A percentile compares a stretch with the other conserved stretches of the same genome.
These are phyloP conservation scores for Pharmacophagus antenor DNA, from an alignment of 2,888 invertebrate species.

Conservation along the genomic window DNA sequence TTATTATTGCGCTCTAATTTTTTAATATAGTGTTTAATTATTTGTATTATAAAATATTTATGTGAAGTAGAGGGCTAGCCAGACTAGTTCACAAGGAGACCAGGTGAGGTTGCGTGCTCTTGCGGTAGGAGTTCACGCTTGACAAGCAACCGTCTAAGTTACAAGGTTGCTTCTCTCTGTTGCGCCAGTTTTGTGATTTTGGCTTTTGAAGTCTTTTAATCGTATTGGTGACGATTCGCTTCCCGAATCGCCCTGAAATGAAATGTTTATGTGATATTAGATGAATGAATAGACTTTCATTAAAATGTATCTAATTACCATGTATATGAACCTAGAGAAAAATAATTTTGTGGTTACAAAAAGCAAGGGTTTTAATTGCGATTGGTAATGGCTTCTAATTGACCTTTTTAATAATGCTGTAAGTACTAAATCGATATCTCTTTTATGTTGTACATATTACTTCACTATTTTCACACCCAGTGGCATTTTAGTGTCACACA, in stretches of 20 bases:
- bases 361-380: too few relatives aligned
- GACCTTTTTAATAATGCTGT: too few relatives aligned
- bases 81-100: conserved; percentile 20
- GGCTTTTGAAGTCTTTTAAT: conserved; percentile 74
- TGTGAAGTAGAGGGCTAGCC: conserved; percentile 19
- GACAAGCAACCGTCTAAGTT: conserved; percentile 46
- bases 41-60: conserved; percentile 25
- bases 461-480: too few relatives aligned
- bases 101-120: conserved; percentile 29
- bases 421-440: too few relatives aligned
- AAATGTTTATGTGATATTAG: not conserved
- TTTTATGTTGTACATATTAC: too few relatives aligned
- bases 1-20: conserved; percentile 72
- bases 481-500: too few relatives aligned
- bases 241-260: conserved; percentile 83
- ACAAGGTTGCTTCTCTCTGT: conserved; percentile 66
- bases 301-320: too few relatives aligned
- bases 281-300: too few relatives aligned
- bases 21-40: conserved; percentile 42
- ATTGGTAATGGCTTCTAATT: too few relatives aligned
- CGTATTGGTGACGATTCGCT: conserved; percentile 84
- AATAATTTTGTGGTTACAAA: too few relatives aligned
- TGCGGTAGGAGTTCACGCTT: conserved; percentile 35
- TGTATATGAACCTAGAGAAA: too few relatives aligned
- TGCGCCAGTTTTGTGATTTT: conserved; percentile 66